Evolutionary conservation across 2,113 vertebrate species (phyloP).

Genomic region (Chelonoidis abingdonii): DNA sequence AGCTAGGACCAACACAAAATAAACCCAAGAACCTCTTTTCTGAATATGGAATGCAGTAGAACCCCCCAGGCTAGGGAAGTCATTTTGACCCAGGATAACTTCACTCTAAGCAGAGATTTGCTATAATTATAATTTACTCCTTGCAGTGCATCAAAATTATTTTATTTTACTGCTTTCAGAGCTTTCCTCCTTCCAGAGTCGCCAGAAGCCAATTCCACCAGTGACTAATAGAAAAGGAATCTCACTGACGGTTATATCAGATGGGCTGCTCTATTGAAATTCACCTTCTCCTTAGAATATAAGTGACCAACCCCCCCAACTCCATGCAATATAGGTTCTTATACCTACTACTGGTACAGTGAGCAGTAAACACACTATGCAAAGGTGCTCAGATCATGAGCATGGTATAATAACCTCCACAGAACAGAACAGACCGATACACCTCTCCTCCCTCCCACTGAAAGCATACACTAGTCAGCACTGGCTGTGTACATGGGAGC

Average conservation of each 20-base stretch:
- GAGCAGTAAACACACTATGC: background rate
- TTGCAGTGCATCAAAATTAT: background rate
- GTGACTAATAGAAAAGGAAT: rapidly evolving
- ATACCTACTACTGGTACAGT: background rate
- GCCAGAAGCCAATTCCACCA: too few species aligned
- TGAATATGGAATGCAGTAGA: rapidly evolving
- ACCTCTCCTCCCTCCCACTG: too few species aligned
- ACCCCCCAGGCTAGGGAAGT: background rate
- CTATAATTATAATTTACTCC: background rate
- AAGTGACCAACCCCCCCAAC: background rate
- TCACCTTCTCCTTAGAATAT: too few species aligned
- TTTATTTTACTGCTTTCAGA: too few species aligned
- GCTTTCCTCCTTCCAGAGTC: too few species aligned
- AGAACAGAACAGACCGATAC: background rate
- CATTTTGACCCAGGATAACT: background rate
- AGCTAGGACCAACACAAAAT: rapidly evolving
- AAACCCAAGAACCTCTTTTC: background rate
- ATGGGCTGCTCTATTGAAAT: too few species aligned
- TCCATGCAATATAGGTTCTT: background rate
- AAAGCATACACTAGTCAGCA: background rate
- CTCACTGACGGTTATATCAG: too few species aligned
- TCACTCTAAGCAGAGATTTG: background rate
- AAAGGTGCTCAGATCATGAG: background rate
- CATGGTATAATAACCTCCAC: background rate
- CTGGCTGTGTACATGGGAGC: background rate